These are phyloP conservation scores for Andrena bucephala DNA, from an alignment of 2,888 invertebrate genomes.

Conservation along the genomic window DNA sequence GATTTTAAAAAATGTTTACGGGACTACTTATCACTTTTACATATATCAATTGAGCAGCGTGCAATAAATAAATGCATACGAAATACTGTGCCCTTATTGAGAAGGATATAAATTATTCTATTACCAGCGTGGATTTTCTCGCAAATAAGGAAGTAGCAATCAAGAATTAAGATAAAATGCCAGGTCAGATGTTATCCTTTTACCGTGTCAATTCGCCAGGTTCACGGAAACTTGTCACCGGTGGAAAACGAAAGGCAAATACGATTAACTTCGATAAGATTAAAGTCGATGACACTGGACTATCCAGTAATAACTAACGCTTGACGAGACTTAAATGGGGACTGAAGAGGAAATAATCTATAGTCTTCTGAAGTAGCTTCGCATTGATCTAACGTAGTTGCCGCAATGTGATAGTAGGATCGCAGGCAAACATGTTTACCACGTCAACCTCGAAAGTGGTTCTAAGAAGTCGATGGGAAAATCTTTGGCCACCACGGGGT, in stretches of 20 bases:
- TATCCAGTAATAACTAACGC: neutral
- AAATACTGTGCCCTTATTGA: neutral
- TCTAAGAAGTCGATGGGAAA: neutral
- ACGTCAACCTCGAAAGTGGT: neutral
- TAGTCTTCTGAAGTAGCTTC: neutral
- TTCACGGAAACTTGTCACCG: too few species aligned
- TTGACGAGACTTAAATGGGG: neutral
- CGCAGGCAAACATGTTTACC: conserved; percentile 39
- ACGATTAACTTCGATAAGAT: neutral
- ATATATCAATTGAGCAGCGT: neutral
- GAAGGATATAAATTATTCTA: neutral
- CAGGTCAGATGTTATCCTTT: neutral
- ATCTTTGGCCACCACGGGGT: neutral
- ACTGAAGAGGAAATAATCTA: neutral
- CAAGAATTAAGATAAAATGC: neutral
- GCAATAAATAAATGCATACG: too few species aligned
- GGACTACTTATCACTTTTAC: neutral
- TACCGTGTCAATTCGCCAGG: neutral
- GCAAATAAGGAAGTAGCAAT: neutral
- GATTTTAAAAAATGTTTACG: neutral
- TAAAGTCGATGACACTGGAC: neutral
- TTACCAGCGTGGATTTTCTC: neutral
- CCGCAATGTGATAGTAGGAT: conserved; percentile 26
- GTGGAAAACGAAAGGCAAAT: too few species aligned
- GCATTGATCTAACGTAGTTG: conserved; percentile 9